A percentile compares a stretch with the other conserved stretches of the same genome.
phyloP scores from a whole-genome alignment of 1,140 invertebrate species.

The Mamestra configurata region DNA sequence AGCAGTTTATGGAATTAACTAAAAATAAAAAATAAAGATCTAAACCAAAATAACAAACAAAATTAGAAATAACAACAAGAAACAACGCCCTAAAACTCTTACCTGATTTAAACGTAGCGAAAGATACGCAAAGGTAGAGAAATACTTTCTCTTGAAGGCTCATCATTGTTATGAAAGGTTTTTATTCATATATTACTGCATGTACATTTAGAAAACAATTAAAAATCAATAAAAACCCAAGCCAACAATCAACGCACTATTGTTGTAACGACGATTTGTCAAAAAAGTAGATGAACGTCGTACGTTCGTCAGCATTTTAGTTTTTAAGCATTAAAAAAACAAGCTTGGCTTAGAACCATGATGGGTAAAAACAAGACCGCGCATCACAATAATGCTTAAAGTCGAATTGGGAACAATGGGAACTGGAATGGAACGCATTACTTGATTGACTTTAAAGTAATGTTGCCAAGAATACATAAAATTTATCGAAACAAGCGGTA shows the following conservation, averaged over 20 bases:
- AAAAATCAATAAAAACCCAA: constrained; percentile 37
- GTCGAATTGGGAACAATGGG: too few species aligned
- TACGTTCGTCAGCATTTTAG: too few species aligned
- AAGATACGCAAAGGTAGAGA: constrained; percentile 48
- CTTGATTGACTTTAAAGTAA: too few species aligned
- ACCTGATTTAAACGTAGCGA: constrained; percentile 56
- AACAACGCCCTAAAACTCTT: constrained; percentile 68
- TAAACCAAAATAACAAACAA: constrained; percentile 57
- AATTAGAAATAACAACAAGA: constrained; percentile 55
- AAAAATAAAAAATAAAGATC: constrained; percentile 69
- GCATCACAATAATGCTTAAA: too few species aligned
- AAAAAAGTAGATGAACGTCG: too few species aligned
- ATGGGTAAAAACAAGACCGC: too few species aligned
- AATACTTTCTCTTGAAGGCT: constrained; percentile 38
- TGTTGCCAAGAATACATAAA: too few species aligned
- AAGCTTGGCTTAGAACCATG: too few species aligned
- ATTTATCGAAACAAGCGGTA: too few species aligned
- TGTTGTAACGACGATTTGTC: not conserved
- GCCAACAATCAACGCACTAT: not conserved
- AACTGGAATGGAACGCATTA: too few species aligned
- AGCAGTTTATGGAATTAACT: constrained; percentile 93
- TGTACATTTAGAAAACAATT: constrained; percentile 10
- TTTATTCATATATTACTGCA: constrained; percentile 1
- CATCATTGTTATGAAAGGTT: constrained; percentile 8
- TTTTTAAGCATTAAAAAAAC: too few species aligned